phyloP scores from a whole-genome alignment of 2,797 vertebrate genomes.

The Nasua narica region DNA sequence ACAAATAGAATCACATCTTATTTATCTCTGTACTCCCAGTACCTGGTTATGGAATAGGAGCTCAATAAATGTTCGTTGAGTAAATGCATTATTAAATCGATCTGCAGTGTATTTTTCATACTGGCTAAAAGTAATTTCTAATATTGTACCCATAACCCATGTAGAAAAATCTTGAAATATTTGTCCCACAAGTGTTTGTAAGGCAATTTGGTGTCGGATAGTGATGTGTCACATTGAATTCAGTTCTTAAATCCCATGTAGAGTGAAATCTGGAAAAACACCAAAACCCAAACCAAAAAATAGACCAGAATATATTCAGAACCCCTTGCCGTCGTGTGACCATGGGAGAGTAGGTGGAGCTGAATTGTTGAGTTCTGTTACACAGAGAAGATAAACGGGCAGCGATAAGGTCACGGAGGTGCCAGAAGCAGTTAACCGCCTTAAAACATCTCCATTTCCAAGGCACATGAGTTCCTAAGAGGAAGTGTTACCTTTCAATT shows the following conservation, averaged over 20 bases:
- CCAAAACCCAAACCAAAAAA: not conserved
- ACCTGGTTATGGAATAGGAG: conserved; percentile 2
- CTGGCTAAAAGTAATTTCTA: conserved; percentile 43
- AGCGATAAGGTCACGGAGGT: not conserved
- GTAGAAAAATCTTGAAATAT: conserved; percentile 18
- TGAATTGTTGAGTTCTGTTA: not conserved
- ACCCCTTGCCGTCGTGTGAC: not conserved
- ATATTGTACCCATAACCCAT: not conserved
- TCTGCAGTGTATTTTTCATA: conserved; percentile 20
- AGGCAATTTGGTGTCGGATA: not conserved
- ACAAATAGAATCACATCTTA: conserved; percentile 20
- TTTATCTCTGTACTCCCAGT: not conserved
- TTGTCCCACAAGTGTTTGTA: not conserved
- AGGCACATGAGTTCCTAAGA: conserved; percentile 59
- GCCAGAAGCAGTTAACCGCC: conserved; percentile 31
- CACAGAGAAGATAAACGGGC: not conserved
- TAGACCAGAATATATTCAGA: not conserved
- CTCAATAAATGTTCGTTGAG: conserved; percentile 34
- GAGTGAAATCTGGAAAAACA: conserved; percentile 2
- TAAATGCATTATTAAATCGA: conserved; percentile 45
- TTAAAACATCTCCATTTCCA: not conserved
- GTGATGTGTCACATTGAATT: conserved; percentile 37
- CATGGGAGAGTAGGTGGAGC: not conserved
- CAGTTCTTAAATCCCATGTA: not conserved
- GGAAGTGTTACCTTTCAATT: conserved; percentile 53